Percentiles rank a stretch among this genome's conserved stretches.
These are phyloP conservation scores for Hucho hucho DNA, from an alignment of 2,113 vertebrate species.

Conservation along the genomic window DNA sequence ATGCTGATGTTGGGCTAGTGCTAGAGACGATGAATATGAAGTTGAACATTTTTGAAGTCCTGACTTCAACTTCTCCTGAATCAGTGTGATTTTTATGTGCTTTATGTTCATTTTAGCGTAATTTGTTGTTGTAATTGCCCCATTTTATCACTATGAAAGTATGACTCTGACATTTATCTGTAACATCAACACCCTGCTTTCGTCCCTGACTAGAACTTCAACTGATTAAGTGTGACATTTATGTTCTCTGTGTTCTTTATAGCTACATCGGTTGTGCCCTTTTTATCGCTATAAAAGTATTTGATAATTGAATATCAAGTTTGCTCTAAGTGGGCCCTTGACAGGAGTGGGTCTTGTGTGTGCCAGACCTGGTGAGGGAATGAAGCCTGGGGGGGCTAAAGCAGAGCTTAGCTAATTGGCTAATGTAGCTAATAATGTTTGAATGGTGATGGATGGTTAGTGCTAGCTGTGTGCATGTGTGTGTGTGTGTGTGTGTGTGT, in stretches of 20 bases:
- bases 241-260: too few relatives aligned
- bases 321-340: conserved; percentile 51
- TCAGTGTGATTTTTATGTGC: not conserved
- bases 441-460: conserved; percentile 60
- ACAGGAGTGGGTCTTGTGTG: conserved; percentile 53
- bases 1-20: too few relatives aligned
- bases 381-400: conserved; percentile 52
- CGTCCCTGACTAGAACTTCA: too few relatives aligned
- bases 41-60: too few relatives aligned
- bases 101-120: not conserved
- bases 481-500: too few relatives aligned
- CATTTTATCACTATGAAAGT: too few relatives aligned
- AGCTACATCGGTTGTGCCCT: conserved; percentile 7
- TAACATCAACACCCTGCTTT: too few relatives aligned
- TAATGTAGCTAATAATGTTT: conserved; percentile 73
- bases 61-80: not conserved
- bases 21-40: too few relatives aligned
- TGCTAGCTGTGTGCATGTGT: too few relatives aligned
- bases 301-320: conserved; percentile 49
- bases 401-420: conserved; percentile 53
- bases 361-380: conserved; percentile 54
- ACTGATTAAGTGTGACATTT: too few relatives aligned
- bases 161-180: too few relatives aligned
- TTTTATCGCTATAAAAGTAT: conserved; percentile 30
- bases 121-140: conserved; percentile 11